Conservation (phyloP, 2,113 vertebrate genomes). For the Phaethon lepturus region DNA sequence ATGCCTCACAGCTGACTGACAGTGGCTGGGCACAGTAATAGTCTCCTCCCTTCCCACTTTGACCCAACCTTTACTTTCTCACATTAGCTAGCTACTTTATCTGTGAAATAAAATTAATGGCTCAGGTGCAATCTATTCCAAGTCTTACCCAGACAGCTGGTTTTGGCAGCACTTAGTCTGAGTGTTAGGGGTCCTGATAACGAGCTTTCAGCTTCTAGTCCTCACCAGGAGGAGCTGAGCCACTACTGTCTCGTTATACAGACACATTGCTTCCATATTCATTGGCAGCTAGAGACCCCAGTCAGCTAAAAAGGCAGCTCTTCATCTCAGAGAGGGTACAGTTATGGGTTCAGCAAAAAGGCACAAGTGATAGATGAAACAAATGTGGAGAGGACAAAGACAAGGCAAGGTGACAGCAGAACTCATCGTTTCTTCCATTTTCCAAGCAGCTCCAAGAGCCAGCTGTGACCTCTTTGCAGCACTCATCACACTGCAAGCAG, state of each 20-base stretch:
- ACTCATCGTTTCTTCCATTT: neutral
- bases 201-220: neutral
- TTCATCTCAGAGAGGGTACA: neutral
- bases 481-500: neutral
- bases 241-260: neutral
- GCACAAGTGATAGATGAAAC: neutral
- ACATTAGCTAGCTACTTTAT: neutral
- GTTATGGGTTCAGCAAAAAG: neutral
- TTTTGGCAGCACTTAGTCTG: neutral
- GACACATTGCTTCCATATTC: neutral
- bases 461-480: neutral
- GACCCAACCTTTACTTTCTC: neutral
- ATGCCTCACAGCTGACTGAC: neutral
- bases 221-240: neutral
- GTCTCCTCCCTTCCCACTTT: neutral
- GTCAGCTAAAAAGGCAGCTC: neutral
- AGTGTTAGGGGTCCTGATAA: neutral
- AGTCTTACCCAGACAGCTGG: neutral
- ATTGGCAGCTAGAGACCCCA: neutral
- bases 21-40: neutral
- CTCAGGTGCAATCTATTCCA: neutral
- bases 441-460: neutral
- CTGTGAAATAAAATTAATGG: neutral
- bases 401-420: neutral
- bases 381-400: neutral